phyloP scores from a whole-genome alignment of 1,140 invertebrate genomes.

The Cydia fagiglandana region DNA sequence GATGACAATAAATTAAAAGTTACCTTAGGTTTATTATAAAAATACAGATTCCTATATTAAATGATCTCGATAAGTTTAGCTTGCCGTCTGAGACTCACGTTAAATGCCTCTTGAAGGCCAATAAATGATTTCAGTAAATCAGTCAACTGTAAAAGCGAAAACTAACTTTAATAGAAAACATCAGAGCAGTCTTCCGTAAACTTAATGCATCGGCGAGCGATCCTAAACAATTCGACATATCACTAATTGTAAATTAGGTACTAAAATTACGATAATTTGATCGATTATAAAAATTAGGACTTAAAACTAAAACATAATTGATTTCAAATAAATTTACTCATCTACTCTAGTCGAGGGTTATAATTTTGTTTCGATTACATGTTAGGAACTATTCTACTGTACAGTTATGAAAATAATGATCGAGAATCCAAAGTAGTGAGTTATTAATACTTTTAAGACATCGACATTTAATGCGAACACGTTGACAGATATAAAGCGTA shows the following conservation, averaged over 20 bases:
- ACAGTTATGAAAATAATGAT: slow-evolving; percentile 67
- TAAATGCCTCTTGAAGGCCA: slow-evolving; percentile 70
- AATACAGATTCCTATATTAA: slow-evolving; percentile 77
- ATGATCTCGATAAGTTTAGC: slow-evolving; percentile 72
- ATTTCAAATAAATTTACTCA: slow-evolving; percentile 57
- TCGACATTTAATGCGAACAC: slow-evolving; percentile 38
- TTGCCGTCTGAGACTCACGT: slow-evolving; percentile 72
- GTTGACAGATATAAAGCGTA: slow-evolving; percentile 39
- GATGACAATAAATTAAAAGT: slow-evolving; percentile 52
- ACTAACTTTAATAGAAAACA: slow-evolving; percentile 50
- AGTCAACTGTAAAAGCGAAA: slow-evolving; percentile 47
- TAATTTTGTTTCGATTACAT: slow-evolving; percentile 76
- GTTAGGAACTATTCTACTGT: slow-evolving; percentile 78
- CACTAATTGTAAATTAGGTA: slow-evolving; percentile 63
- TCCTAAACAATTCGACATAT: slow-evolving; percentile 52
- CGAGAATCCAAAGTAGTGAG: slow-evolving; percentile 54
- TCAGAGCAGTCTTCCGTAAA: slow-evolving; percentile 73
- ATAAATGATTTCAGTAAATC: slow-evolving; percentile 34
- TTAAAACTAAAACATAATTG: slow-evolving; percentile 59
- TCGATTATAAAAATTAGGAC: slow-evolving; percentile 62
- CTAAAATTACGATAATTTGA: slow-evolving; percentile 61
- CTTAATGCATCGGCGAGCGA: slow-evolving; percentile 35
- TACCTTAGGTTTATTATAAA: slow-evolving; percentile 72
- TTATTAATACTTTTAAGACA: slow-evolving; percentile 68
- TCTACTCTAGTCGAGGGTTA: slow-evolving; percentile 71